Evolutionary conservation across 2,113 vertebrate genomes (phyloP), one percentile per base, ranked within the genome.

Genomic region (Geococcyx californianus): DNA sequence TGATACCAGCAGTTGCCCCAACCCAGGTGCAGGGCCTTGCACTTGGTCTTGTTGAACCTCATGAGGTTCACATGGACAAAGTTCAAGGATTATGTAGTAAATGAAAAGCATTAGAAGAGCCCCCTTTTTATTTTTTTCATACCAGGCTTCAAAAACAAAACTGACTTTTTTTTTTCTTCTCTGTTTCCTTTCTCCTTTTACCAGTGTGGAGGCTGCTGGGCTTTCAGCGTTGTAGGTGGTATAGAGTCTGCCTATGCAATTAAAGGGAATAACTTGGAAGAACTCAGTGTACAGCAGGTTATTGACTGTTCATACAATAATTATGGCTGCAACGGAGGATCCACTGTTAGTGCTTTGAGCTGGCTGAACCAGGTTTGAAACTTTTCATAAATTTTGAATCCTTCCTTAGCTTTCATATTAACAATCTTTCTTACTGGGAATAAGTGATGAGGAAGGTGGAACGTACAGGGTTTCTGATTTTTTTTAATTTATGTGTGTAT

Each of bases 161-260:
- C 38, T 94, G 77, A 82, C 60, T n/a, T 80, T 72, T 58, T 64
- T 64, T 56, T 38, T 81, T 88, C 63, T 84, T 40, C 14, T 33
- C 9, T 12, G 0, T 80, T 90, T 92, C n/a, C 16, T 25, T 74
- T 94, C 60, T 90, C 11, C 86, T 24, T 74, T 13, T 69, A 2
- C 38, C 96, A 99, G 99, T 99, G 99, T 93, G 99, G 99, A 67
- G 99, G 98, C 33, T 99, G 99, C 90, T 99, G 99, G 99, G 99
- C 99, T 31, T 99, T 99, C 94, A 99, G 99, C 1, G 95, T 99
- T 67, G 99, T 99, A 2, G 98, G 98, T 24, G 97, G 98, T 4
- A 85, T 99, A 70, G 98, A 99, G 89, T 98, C 99, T 5, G 98
- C 95, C 25, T 94, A 92, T 64, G 99, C 98, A 17, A 98, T 98